A percentile compares a stretch with the other conserved stretches of the same genome.
Conservation (phyloP, 2,888 invertebrate species). For the Dynastes hyllus region DNA sequence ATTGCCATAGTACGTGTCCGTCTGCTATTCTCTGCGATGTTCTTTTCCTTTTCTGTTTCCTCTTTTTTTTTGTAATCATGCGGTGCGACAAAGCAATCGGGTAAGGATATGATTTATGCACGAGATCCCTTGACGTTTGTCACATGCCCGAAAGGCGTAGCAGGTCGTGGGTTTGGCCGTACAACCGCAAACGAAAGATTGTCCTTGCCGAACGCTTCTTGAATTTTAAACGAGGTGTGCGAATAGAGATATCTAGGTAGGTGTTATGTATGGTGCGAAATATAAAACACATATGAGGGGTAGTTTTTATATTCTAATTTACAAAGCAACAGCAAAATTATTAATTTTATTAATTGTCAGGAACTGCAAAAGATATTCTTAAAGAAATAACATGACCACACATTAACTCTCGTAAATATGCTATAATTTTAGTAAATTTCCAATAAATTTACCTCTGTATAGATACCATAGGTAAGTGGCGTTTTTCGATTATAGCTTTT, state of each 20-base stretch:
- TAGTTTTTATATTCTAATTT: too few species aligned
- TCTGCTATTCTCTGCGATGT: background rate
- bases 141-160: background rate
- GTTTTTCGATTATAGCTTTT: too few species aligned
- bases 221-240: background rate
- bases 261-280: conserved; percentile 2
- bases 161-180: too few species aligned
- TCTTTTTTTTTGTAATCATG: background rate
- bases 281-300: background rate
- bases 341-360: too few species aligned
- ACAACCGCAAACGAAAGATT: background rate
- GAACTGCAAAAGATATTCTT: too few species aligned
- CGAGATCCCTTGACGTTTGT: conserved; percentile 16
- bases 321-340: too few species aligned
- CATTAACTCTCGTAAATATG: too few species aligned
- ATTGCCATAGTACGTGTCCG: background rate
- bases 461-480: too few species aligned
- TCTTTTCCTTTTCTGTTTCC: background rate
- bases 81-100: background rate
- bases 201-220: background rate
- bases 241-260: too few species aligned
- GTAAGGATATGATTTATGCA: background rate
- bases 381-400: too few species aligned
- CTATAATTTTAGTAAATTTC: too few species aligned
- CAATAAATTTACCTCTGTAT: too few species aligned